phyloP scores from a whole-genome alignment of 2,113 vertebrate genomes.

The Galemys pyrenaicus region DNA sequence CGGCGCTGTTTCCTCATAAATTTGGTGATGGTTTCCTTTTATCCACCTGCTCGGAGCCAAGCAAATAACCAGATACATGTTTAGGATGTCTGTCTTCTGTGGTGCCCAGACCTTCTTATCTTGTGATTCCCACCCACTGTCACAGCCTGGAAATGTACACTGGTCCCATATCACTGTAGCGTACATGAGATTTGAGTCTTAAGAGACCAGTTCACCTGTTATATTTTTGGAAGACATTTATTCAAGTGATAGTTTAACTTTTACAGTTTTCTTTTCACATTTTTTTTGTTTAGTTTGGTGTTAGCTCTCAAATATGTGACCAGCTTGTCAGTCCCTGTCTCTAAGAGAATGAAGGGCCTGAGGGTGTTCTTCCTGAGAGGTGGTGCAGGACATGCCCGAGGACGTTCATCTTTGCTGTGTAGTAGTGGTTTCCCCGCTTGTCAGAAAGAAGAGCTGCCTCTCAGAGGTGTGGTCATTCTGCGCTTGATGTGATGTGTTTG shows the following conservation, averaged over 20 bases:
- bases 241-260: constrained; percentile 3
- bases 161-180: background rate
- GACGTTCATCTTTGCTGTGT: background rate
- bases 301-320: constrained; percentile 25
- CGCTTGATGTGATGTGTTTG: background rate
- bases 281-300: constrained; percentile 27
- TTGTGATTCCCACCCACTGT: background rate
- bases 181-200: background rate
- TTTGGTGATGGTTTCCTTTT: background rate
- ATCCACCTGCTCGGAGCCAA: background rate
- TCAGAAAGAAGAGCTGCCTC: background rate
- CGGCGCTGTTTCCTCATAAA: constrained; percentile 80
- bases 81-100: background rate
- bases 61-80: background rate
- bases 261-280: background rate
- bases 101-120: background rate
- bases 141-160: background rate
- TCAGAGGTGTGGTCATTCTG: background rate
- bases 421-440: background rate
- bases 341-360: background rate
- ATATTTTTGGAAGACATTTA: background rate
- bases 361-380: background rate
- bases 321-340: background rate
- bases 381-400: background rate
- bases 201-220: background rate